Base-by-base conservation (phyloP, 2,797 vertebrate genomes). In the Halcyon badia region DNA sequence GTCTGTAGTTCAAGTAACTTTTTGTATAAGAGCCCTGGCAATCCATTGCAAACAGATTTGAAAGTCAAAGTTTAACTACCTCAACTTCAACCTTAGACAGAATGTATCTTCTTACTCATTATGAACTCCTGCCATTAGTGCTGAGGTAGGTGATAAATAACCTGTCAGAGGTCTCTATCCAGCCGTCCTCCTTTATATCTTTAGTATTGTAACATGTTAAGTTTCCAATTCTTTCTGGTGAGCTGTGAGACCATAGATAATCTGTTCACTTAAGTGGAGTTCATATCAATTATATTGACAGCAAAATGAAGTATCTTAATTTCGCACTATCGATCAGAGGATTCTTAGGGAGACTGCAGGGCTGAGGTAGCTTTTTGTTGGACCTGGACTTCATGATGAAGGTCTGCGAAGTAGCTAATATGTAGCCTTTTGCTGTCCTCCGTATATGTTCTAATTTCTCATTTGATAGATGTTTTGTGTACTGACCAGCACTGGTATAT, bases 231-330 rank as follows among this genome's bases (percentile, higher is more conserved):
- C 66, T 73, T 83, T 81, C 66, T 79, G 44, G 48, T 52, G 72
- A 86, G 70, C 82, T 81, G 33, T 46, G 51, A 90, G 57, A 79
- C 88, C 66, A 15, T 15, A 76, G 73, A 65, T 86, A 82, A 84
- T 84, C 56, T 62, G 37, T 57, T 80, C 69, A 14, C 71, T 94
- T 72, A 69, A 85, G 52, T 41, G 58, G 66, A 76, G 58, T 68
- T 96, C 46, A 66, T 91, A 81, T 56, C 92, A 90, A 96, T 96
- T 90, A 69, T 76, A 92, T 82, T 95, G 95, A 87, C 93, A 96
- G 71, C 65, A 93, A 92, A 97, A 97, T 90, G 87, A 83, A 94
- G 42, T 79, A 71, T 97, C 82, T 66, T 93, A 70, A 88, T 96
- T 97, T 94, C 15, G 6, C 52, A 6, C 65, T 68, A 94, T 96